Conservation (phyloP, 35 echinoderm and acorn worm species). For the Diadema setosum region DNA sequence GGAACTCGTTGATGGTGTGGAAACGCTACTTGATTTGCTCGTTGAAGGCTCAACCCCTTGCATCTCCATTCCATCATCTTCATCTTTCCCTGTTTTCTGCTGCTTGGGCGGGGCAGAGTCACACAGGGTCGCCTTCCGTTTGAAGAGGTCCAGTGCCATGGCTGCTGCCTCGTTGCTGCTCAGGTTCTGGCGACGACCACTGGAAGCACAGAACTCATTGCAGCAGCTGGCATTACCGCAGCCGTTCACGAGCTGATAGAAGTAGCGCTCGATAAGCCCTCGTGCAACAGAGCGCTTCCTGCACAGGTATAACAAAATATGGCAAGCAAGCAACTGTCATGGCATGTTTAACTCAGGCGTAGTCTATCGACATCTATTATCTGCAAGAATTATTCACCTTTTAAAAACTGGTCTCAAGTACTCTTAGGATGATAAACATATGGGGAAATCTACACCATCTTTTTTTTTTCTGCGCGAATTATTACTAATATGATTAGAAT, state of each 20-base stretch:
- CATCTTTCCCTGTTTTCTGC: conserved; percentile 1
- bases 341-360: not conserved
- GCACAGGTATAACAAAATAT: not conserved
- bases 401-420: not conserved
- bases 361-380: not conserved
- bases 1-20: not conserved
- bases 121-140: conserved; percentile 81
- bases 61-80: not conserved
- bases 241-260: conserved; percentile 91
- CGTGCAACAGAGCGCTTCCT: conserved; percentile 93
- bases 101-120: conserved; percentile 59
- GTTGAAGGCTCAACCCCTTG: not conserved
- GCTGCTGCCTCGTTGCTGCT: conserved; percentile 87
- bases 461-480: no score
- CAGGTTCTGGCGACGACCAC: conserved; percentile 22
- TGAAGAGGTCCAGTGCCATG: conserved; percentile 83
- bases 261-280: conserved; percentile 83
- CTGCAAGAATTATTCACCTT: not conserved
- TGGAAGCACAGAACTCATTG: conserved; percentile 94
- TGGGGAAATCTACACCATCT: no score
- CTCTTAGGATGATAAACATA: not conserved
- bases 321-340: not conserved
- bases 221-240: conserved; percentile 72
- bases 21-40: not conserved
- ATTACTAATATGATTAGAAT: no score